Percentiles rank a stretch among this genome's conserved stretches.
These are phyloP conservation scores for Capitella teleta DNA, from an alignment of 1,140 invertebrate genomes.

Conservation along the genomic window DNA sequence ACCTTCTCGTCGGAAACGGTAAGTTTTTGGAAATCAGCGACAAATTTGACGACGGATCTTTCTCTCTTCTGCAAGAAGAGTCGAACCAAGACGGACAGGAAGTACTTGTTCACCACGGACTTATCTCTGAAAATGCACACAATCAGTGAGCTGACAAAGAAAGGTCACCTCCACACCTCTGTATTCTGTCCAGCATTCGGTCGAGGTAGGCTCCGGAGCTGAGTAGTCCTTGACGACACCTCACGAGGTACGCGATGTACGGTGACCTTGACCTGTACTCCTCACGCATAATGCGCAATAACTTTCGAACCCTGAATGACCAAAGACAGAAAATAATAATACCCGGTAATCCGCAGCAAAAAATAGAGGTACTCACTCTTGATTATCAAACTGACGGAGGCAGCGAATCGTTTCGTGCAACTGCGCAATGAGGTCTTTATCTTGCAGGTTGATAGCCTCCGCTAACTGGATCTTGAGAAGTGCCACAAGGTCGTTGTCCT, in stretches of 20 bases:
- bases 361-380: constrained; percentile 43
- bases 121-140: constrained; percentile 50
- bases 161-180: neutral
- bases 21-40: constrained; percentile 61
- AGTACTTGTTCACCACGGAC: constrained; percentile 60
- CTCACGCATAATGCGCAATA: constrained; percentile 65
- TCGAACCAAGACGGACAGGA: constrained; percentile 66
- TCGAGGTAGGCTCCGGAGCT: constrained; percentile 68
- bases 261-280: constrained; percentile 67
- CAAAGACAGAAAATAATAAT: neutral
- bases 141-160: too few relatives aligned
- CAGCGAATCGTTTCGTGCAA: constrained; percentile 77
- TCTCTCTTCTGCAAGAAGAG: constrained; percentile 67
- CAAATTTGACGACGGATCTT: constrained; percentile 52
- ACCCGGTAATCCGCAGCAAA: neutral
- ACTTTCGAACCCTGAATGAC: constrained; percentile 53
- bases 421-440: constrained; percentile 69
- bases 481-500: constrained; percentile 55
- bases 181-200: constrained; percentile 41
- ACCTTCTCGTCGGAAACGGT: constrained; percentile 71
- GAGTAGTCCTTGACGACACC: constrained; percentile 69
- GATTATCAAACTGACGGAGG: constrained; percentile 59
- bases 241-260: constrained; percentile 74
- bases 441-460: constrained; percentile 74
- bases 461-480: constrained; percentile 71